Percentiles rank a stretch among this genome's conserved stretches.
phyloP scores from a whole-genome alignment of 2,797 vertebrate species.

The Myotis planiceps region DNA sequence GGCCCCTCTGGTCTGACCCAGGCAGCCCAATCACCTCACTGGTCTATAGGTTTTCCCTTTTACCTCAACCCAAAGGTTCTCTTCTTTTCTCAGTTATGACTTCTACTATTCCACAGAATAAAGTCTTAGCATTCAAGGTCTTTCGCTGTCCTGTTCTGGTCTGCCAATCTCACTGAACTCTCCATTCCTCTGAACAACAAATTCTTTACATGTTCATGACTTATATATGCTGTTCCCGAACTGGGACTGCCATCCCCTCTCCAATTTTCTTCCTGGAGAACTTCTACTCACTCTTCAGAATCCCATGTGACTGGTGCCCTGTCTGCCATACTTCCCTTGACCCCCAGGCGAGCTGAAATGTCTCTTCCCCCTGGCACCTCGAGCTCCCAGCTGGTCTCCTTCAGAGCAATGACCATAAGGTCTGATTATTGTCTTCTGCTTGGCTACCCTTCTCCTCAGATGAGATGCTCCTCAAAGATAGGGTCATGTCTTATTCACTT shows the following conservation, averaged over 20 bases:
- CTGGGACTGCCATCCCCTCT: neutral
- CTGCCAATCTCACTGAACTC: neutral
- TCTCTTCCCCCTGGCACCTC: neutral
- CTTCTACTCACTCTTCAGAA: conserved; percentile 29
- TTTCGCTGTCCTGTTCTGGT: no score
- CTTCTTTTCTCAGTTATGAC: neutral
- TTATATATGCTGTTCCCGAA: neutral
- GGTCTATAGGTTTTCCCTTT: neutral
- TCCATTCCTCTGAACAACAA: neutral
- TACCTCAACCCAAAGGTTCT: neutral
- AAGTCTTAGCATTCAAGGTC: neutral
- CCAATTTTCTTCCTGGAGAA: neutral
- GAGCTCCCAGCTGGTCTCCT: neutral
- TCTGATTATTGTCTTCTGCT: neutral
- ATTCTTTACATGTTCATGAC: neutral
- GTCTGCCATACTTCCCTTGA: neutral
- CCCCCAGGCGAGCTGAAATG: neutral
- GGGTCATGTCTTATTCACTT: neutral
- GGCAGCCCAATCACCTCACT: neutral
- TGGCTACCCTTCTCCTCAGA: neutral
- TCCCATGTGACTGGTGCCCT: neutral
- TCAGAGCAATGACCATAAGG: neutral
- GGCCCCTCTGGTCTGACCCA: neutral
- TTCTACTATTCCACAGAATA: neutral
- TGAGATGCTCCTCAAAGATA: neutral